These are phyloP conservation scores for Leucophora obtusa DNA, from an alignment of 2,888 invertebrate species.

Conservation along the genomic window DNA sequence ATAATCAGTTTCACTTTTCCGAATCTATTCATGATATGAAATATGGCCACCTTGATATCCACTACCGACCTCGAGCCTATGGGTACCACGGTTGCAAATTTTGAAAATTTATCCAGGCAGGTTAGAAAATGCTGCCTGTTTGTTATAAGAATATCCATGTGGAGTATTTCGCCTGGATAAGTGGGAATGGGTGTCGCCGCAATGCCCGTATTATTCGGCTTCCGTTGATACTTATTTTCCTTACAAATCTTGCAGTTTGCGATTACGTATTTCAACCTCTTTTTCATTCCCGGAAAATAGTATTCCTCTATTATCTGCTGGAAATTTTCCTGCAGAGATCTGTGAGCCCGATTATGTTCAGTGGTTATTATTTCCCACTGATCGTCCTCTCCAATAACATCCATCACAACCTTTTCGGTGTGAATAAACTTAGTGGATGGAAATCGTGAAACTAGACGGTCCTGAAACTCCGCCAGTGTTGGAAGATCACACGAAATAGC, in stretches of 20 bases:
- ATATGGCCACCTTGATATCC: constrained; percentile 43
- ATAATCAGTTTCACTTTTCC: constrained; percentile 37
- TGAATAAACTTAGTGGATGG: not conserved
- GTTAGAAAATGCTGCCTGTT: constrained; percentile 44
- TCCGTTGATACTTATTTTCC: constrained; percentile 55
- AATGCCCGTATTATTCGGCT: constrained; percentile 1
- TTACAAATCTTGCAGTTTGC: constrained; percentile 49
- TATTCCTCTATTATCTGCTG: constrained; percentile 30
- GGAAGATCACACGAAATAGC: not conserved
- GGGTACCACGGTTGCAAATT: constrained; percentile 39
- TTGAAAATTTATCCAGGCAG: constrained; percentile 52
- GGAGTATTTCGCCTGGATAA: constrained; percentile 45
- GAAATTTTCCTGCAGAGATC: constrained; percentile 21
- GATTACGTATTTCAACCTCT: constrained; percentile 9
- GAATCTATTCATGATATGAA: constrained; percentile 42
- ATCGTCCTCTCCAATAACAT: too few species aligned
- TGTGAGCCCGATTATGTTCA: constrained; percentile 22
- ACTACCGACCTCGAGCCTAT: constrained; percentile 28
- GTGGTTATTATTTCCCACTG: too few species aligned
- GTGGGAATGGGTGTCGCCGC: constrained; percentile 35
- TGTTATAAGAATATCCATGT: constrained; percentile 32
- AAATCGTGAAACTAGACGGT: not conserved
- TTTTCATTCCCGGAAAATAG: constrained; percentile 40
- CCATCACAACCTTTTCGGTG: too few species aligned
- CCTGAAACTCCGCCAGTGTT: not conserved